These are phyloP conservation scores for Trissolcus japonicus DNA, from an alignment of 2,888 invertebrate genomes.

Conservation along the genomic window DNA sequence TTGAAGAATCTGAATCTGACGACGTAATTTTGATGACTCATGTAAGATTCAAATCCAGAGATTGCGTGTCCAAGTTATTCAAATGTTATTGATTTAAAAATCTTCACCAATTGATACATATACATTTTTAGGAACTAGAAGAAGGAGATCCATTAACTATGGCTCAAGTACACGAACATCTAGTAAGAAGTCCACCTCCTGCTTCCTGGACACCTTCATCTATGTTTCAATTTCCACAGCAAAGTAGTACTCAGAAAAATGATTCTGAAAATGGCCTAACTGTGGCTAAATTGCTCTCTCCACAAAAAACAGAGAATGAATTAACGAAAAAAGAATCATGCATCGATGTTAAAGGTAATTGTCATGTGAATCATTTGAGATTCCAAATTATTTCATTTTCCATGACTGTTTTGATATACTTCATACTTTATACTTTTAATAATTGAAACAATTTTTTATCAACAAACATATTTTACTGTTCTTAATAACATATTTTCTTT, in stretches of 20 bases:
- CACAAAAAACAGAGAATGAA: conserved; percentile 68
- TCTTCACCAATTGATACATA: neutral
- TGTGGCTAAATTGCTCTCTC: conserved; percentile 65
- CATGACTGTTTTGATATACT: neutral
- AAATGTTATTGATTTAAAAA: neutral
- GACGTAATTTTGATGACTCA: conserved; percentile 87
- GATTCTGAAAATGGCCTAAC: conserved; percentile 70
- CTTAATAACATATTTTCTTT: neutral
- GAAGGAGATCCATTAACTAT: conserved; percentile 85
- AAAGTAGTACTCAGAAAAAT: conserved; percentile 60
- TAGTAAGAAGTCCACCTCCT: conserved; percentile 89
- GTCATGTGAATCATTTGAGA: neutral
- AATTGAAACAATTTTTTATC: too few species aligned
- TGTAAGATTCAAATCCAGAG: conserved; percentile 74
- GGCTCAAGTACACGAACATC: conserved; percentile 88
- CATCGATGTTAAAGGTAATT: conserved; percentile 70
- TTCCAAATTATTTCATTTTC: neutral
- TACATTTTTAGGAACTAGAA: conserved; percentile 70
- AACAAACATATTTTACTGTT: neutral
- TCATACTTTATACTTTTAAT: too few species aligned
- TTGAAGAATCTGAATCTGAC: conserved; percentile 86
- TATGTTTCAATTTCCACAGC: conserved; percentile 79
- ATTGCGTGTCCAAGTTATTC: neutral
- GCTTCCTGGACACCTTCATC: conserved; percentile 84
- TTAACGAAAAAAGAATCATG: conserved; percentile 71